These are phyloP conservation scores for Bombus ignitus DNA, from an alignment of 1,140 invertebrate genomes.

Conservation along the genomic window DNA sequence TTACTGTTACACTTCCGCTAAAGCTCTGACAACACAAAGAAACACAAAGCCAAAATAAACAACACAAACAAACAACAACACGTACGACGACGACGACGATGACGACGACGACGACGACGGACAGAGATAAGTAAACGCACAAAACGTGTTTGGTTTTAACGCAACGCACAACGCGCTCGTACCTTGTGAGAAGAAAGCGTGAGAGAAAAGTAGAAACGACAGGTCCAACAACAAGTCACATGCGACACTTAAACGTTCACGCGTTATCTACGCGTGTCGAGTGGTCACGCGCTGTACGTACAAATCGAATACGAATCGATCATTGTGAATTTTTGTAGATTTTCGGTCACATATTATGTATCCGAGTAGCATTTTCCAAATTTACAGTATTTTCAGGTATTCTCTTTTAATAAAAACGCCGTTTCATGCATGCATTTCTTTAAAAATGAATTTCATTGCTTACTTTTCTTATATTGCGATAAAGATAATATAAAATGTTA, in stretches of 20 bases:
- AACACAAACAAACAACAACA: conserved; percentile 80
- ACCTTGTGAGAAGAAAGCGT: conserved; percentile 45
- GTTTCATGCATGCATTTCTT: not conserved
- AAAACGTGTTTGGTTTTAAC: conserved; percentile 47
- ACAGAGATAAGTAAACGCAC: conserved; percentile 66
- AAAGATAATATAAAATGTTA: not conserved
- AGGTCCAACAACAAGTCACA: conserved; percentile 75
- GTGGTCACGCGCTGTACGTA: conserved; percentile 47
- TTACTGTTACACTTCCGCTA: conserved; percentile 89
- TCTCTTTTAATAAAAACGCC: not conserved
- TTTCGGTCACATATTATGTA: not conserved
- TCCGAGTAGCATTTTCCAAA: not conserved
- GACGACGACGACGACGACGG: conserved; percentile 59
- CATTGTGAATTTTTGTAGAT: too few relatives aligned
- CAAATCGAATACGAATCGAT: not conserved
- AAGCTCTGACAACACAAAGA: conserved; percentile 88
- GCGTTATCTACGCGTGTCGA: conserved; percentile 64
- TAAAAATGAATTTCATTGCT: not conserved
- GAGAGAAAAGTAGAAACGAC: conserved; percentile 63
- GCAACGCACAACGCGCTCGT: conserved; percentile 71
- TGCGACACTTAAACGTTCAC: conserved; percentile 81
- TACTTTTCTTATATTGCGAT: too few relatives aligned
- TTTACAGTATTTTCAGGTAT: not conserved
- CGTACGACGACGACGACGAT: conserved; percentile 62
- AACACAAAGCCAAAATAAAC: conserved; percentile 83